Conservation (phyloP, 1,140 invertebrate species). For the Papilio machaon region DNA sequence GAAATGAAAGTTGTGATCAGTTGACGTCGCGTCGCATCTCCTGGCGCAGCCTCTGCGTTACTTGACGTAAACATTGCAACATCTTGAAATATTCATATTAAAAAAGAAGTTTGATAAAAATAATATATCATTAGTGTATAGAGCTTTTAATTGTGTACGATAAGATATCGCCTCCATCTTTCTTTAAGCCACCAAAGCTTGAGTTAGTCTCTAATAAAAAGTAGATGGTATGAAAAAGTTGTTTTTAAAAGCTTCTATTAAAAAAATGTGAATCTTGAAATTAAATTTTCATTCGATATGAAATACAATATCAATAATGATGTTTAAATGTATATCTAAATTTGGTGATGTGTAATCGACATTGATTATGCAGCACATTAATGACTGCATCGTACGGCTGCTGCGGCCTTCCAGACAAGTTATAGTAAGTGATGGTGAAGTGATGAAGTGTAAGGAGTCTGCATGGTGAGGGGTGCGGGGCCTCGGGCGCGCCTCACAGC, state of each 20-base stretch:
- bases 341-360: slow-evolving; percentile 3
- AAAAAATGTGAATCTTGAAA: neutral
- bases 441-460: neutral
- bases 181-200: neutral
- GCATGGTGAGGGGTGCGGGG: neutral
- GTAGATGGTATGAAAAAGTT: neutral
- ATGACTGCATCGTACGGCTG: neutral
- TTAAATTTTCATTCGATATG: neutral
- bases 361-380: slow-evolving; percentile 4
- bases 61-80: neutral
- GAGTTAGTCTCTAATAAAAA: neutral
- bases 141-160: slow-evolving; percentile 1
- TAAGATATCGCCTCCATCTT: neutral
- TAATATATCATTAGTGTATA: neutral
- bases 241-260: neutral
- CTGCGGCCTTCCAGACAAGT: too few species aligned
- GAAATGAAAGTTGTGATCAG: neutral
- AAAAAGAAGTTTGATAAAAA: neutral
- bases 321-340: slow-evolving; percentile 12
- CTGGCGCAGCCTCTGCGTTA: neutral
- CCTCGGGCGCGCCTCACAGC: neutral
- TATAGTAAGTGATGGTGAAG: too few species aligned
- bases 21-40: neutral
- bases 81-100: neutral
- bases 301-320: neutral